Base-by-base conservation (phyloP, 2,888 invertebrate genomes). In the Elmis aenea region DNA sequence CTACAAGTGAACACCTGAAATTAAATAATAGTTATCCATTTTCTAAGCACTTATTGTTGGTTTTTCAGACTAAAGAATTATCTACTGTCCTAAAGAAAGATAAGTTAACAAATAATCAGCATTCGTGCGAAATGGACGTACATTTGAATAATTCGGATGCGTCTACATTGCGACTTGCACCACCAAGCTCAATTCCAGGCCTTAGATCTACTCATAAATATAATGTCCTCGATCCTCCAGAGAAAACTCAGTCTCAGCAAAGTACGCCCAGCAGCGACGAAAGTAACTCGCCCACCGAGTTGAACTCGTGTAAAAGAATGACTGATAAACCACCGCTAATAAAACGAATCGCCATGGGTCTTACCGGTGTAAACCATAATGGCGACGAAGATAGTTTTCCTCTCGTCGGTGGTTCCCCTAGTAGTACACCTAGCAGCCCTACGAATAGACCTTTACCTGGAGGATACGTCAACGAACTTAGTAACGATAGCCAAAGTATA, bases 221-320 rank as follows among this genome's bases (percentile, higher is more conserved):
- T 51, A 71, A 72, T 56, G 70, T 73, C 28, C 64, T 74, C 18
- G 69, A 69, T 18, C 61, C 67, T 12, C 45, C 46, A 20, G 55
- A 59, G 28, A 61, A 58, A 45, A 68, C 62, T 46, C 61, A 65
- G 47, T 73, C 73, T 3, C 71, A 71, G 46, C 72, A 73, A 56
- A 74, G 73, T 49, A 73, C 73, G 25, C 79, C 80, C 16, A 84
- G 83, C 66, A 88, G 87, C 51, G 88, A 89, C 66, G 89, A 89
- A 70, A 86, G 87, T 61, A 85, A 85, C 69, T 89, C 89, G 5
- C 89, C 89, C 26, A 86, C 87, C 30, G 89, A 89, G 72, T 75
- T 88, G 66, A 86, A 85, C 70, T 85, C 87, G 60, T 89, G 86
- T 70, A 81, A 87, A 63, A 74, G 86, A 57, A 77, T 89, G 61